Percentiles rank a stretch among this genome's conserved stretches.
These are phyloP conservation scores for Campylomormyrus tamandua DNA, from an alignment of 2,113 vertebrate genomes.

Conservation along the genomic window DNA sequence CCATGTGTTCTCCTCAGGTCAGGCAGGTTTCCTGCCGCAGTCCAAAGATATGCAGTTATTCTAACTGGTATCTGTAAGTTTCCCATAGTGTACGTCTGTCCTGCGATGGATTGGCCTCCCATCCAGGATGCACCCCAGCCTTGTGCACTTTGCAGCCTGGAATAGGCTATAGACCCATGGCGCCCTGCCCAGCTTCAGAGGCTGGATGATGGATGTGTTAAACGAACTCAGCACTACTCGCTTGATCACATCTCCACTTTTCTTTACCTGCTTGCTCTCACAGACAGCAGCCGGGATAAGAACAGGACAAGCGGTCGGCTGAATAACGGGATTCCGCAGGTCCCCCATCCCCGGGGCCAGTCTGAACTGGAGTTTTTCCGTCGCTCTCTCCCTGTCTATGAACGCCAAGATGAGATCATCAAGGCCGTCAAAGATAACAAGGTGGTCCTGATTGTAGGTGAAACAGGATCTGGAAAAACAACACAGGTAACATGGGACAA, in stretches of 20 bases:
- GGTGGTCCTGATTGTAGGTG: slow-evolving; percentile 83
- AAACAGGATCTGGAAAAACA: slow-evolving; percentile 95
- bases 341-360: slow-evolving; percentile 69
- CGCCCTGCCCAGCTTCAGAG: not conserved
- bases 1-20: too few species aligned
- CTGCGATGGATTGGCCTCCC: not conserved
- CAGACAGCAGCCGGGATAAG: slow-evolving; percentile 61
- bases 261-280: not conserved
- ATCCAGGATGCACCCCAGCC: not conserved
- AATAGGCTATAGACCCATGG: not conserved
- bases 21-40: not conserved
- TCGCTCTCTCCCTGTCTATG: slow-evolving; percentile 72
- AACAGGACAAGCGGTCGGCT: slow-evolving; percentile 72
- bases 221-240: not conserved
- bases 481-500: slow-evolving; percentile 72
- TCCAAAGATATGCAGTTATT: not conserved
- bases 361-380: slow-evolving; percentile 82
- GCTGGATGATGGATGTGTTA: not conserved
- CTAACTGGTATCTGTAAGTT: not conserved
- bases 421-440: slow-evolving; percentile 75
- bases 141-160: not conserved
- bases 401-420: slow-evolving; percentile 78
- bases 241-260: not conserved
- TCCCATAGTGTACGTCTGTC: not conserved
- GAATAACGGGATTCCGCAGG: slow-evolving; percentile 74